phyloP scores from a whole-genome alignment of 1,140 invertebrate species.

The Contarinia nasturtii region DNA sequence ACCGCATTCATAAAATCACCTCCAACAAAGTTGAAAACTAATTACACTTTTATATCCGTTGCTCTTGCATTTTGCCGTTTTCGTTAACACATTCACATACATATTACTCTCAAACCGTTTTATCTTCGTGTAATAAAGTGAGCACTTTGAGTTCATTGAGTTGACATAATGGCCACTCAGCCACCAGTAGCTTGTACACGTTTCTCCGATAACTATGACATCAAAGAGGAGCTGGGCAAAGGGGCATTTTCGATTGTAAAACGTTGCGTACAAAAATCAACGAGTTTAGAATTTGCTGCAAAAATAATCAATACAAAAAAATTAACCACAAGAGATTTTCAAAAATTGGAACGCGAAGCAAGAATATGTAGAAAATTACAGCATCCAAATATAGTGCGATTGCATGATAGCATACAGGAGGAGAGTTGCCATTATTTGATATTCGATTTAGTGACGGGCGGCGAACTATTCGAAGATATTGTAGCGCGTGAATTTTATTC shows the following conservation, averaged over 20 bases:
- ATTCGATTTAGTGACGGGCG: conserved; percentile 88
- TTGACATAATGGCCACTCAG: not conserved
- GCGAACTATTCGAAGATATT: conserved; percentile 89
- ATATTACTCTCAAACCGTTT: too few relatives aligned
- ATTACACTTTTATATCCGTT: too few relatives aligned
- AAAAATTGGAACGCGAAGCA: conserved; percentile 58
- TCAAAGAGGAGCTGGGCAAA: conserved; percentile 86
- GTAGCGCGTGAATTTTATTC: conserved; percentile 90
- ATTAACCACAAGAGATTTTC: conserved; percentile 77
- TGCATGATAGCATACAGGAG: conserved; percentile 89
- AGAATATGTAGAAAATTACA: conserved; percentile 25
- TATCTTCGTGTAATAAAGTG: too few relatives aligned
- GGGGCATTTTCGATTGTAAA: conserved; percentile 86
- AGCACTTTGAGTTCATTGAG: too few relatives aligned
- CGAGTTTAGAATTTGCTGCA: conserved; percentile 77
- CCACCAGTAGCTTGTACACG: conserved; percentile 32
- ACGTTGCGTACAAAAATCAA: conserved; percentile 80
- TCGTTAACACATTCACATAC: too few relatives aligned
- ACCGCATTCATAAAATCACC: too few relatives aligned
- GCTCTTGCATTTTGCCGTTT: too few relatives aligned
- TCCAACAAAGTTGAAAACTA: too few relatives aligned
- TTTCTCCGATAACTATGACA: conserved; percentile 85
- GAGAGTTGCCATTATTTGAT: conserved; percentile 86
- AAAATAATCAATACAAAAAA: conserved; percentile 95
- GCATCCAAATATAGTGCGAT: conserved; percentile 46